Evolutionary conservation across 1,140 invertebrate genomes (phyloP).

Genomic region (Drosophila pseudoobscura): DNA sequence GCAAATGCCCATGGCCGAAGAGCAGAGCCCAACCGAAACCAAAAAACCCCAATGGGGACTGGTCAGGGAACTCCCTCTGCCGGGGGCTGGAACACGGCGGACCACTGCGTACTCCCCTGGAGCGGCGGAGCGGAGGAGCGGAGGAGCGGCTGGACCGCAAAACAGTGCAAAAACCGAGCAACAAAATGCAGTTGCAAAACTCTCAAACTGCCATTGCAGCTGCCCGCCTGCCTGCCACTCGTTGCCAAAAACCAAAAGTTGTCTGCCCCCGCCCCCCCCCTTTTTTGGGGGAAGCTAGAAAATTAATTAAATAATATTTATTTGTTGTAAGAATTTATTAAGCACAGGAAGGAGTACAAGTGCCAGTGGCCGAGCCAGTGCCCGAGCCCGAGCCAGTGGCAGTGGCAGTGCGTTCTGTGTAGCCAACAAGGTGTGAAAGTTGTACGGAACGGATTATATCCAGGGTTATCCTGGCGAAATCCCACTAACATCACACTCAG

Average conservation of each 20-base stretch:
- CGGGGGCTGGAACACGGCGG: background rate
- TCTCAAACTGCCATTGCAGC: slow-evolving; percentile 40
- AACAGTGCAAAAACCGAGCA: slow-evolving; percentile 51
- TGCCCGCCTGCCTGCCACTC: background rate
- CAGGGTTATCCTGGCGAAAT: slow-evolving; percentile 17
- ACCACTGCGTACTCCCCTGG: too few species aligned
- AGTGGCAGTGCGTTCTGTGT: slow-evolving; percentile 8
- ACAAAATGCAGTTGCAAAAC: slow-evolving; percentile 46
- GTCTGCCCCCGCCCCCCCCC: slow-evolving; percentile 12
- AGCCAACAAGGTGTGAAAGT: slow-evolving; percentile 44
- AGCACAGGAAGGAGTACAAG: slow-evolving; percentile 4
- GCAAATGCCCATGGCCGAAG: slow-evolving; percentile 19
- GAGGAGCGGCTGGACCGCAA: slow-evolving; percentile 33
- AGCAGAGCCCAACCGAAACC: slow-evolving; percentile 32
- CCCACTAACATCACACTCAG: slow-evolving; percentile 35
- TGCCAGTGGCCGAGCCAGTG: background rate
- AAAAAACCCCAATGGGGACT: slow-evolving; percentile 31
- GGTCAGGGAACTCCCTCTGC: too few species aligned
- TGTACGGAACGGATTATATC: slow-evolving; percentile 2
- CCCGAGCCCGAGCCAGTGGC: background rate
- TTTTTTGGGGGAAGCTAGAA: slow-evolving; percentile 41
- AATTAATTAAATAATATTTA: slow-evolving; percentile 81
- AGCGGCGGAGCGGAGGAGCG: background rate
- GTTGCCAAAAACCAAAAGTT: slow-evolving; percentile 12
- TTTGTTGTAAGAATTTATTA: slow-evolving; percentile 68